Evolutionary conservation across 2,797 vertebrate genomes (phyloP).

Genomic region (Coregonus suidteri): DNA sequence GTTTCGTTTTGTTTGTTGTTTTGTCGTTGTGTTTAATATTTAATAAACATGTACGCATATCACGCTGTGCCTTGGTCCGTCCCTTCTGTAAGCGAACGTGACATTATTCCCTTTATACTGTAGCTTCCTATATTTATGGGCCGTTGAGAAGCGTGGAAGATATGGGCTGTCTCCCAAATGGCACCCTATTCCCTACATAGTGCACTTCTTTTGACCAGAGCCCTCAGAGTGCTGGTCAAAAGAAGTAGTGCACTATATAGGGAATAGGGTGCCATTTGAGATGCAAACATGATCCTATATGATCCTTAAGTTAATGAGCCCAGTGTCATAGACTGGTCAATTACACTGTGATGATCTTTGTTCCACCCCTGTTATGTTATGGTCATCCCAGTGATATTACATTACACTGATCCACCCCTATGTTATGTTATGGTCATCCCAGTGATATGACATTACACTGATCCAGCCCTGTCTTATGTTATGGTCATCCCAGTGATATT

Average conservation of each 20-base stretch:
- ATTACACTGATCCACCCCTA: constrained; percentile 6
- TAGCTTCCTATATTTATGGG: background rate
- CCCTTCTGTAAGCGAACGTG: too few relatives aligned
- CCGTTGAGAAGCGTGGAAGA: background rate
- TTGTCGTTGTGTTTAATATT: too few relatives aligned
- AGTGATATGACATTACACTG: constrained; percentile 29
- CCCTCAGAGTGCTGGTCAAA: too few relatives aligned
- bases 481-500: constrained; percentile 29
- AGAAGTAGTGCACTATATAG: too few relatives aligned
- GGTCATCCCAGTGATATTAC: constrained; percentile 5
- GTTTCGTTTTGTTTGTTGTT: too few relatives aligned
- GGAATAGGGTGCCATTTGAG: too few relatives aligned
- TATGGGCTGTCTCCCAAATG: background rate
- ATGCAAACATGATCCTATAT: background rate
- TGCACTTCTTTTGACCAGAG: background rate
- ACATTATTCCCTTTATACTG: background rate
- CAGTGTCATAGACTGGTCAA: background rate
- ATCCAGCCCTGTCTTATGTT: constrained; percentile 33
- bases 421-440: constrained; percentile 25
- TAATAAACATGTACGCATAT: too few relatives aligned
- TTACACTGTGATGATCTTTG: background rate
- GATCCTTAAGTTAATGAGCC: background rate
- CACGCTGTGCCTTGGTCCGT: too few relatives aligned
- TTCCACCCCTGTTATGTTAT: background rate
- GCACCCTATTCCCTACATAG: background rate